phyloP scores from a whole-genome alignment of 2,113 vertebrate species.

The Serranochromis macrocephalus region DNA sequence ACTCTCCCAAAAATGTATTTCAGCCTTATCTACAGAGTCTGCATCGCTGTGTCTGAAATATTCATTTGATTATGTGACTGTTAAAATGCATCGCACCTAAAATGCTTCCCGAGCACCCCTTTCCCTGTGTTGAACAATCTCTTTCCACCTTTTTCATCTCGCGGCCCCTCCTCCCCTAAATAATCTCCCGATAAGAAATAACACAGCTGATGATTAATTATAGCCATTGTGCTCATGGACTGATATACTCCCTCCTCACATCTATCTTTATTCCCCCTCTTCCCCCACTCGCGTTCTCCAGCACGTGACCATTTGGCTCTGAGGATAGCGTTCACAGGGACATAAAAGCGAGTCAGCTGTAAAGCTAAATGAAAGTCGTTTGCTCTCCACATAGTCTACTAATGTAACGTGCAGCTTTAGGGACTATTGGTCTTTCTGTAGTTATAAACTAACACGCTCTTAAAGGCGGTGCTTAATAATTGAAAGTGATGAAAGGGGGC shows the following conservation, averaged over 20 bases:
- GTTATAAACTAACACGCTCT: slow-evolving; percentile 77
- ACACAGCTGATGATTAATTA: slow-evolving; percentile 69
- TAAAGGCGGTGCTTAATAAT: slow-evolving; percentile 77
- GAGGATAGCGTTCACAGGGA: slow-evolving; percentile 69
- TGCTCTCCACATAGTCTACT: slow-evolving; percentile 67
- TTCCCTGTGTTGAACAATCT: not conserved
- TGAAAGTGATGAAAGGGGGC: slow-evolving; percentile 80
- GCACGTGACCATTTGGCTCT: slow-evolving; percentile 51
- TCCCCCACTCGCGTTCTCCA: slow-evolving; percentile 3
- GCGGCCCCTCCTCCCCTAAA: slow-evolving; percentile 33
- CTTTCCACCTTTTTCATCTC: slow-evolving; percentile 22
- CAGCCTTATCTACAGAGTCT: not conserved
- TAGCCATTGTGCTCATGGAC: slow-evolving; percentile 67
- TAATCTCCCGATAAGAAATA: slow-evolving; percentile 71
- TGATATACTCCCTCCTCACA: slow-evolving; percentile 65
- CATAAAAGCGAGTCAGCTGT: slow-evolving; percentile 79
- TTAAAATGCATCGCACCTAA: slow-evolving; percentile 5
- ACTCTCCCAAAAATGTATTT: not conserved
- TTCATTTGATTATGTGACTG: slow-evolving; percentile 22
- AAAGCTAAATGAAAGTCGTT: slow-evolving; percentile 81
- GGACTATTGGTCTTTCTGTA: slow-evolving; percentile 81
- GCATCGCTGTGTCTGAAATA: not conserved
- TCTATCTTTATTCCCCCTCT: slow-evolving; percentile 56
- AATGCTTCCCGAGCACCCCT: not conserved
- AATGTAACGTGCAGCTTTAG: slow-evolving; percentile 77